Conservation (phyloP, 2,888 invertebrate genomes). For the Camponotus fellah region DNA sequence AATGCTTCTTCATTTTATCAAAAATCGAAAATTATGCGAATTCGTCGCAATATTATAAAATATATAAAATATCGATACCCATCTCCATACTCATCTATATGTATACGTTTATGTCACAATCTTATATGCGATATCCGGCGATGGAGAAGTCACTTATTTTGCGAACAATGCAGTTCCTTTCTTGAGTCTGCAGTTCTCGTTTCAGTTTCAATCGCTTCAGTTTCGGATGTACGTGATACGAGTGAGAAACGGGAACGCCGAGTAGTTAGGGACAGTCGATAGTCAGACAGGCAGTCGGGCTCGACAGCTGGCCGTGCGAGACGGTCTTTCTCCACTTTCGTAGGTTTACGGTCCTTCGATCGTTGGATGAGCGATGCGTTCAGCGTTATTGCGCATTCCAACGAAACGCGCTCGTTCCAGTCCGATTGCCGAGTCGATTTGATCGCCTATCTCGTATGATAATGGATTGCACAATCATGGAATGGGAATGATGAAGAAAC, state of each 20-base stretch:
- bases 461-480: not conserved
- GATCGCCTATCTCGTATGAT: constrained; percentile 3
- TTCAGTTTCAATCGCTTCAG: constrained; percentile 72
- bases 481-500: not conserved
- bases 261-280: constrained; percentile 35
- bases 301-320: not conserved
- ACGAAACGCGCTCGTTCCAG: constrained; percentile 21
- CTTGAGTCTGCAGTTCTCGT: constrained; percentile 7
- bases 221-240: constrained; percentile 75
- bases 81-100: not conserved
- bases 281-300: constrained; percentile 16
- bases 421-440: constrained; percentile 17
- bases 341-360: constrained; percentile 29
- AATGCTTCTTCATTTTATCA: not conserved
- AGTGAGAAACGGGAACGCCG: constrained; percentile 59
- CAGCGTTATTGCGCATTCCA: constrained; percentile 2
- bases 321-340: constrained; percentile 39
- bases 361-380: constrained; percentile 35
- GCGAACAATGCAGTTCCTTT: constrained; percentile 44
- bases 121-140: not conserved
- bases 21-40: not conserved
- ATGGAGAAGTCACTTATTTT: not conserved
- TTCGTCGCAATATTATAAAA: not conserved
- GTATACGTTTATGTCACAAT: not conserved
- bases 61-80: not conserved